Conservation (phyloP, 2,888 invertebrate genomes). For the Yponomeuta sedellus region DNA sequence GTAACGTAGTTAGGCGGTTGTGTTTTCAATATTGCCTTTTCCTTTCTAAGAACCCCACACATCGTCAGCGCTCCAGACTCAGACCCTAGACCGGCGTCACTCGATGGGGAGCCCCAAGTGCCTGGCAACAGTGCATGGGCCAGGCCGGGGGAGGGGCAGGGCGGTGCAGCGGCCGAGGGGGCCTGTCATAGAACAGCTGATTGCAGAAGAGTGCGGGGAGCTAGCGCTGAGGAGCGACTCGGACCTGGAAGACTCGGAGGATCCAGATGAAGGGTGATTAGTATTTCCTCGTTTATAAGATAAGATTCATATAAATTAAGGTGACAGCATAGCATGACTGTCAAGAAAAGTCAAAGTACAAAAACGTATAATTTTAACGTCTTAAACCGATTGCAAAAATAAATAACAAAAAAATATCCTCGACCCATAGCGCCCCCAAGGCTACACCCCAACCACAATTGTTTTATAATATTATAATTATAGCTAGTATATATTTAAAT, state of each 20-base stretch:
- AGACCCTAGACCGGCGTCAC: conserved; percentile 62
- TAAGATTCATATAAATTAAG: too few species aligned
- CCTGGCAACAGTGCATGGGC: conserved; percentile 60
- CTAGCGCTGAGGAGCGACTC: conserved; percentile 66
- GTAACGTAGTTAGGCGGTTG: too few species aligned
- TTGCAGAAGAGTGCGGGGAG: conserved; percentile 67
- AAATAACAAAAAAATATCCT: too few species aligned
- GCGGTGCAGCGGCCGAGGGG: conserved; percentile 58
- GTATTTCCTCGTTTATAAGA: not conserved
- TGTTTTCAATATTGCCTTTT: too few species aligned
- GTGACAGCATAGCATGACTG: too few species aligned
- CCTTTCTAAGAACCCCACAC: conserved; percentile 57
- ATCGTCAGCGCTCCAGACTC: conserved; percentile 68
- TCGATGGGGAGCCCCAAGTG: conserved; percentile 49
- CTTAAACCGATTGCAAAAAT: too few species aligned
- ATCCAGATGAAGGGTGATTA: conserved; percentile 72
- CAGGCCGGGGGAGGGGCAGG: conserved; percentile 46
- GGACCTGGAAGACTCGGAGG: conserved; percentile 78
- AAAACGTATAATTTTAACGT: too few species aligned
- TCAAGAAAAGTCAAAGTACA: too few species aligned
- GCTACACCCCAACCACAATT: too few species aligned
- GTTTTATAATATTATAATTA: too few species aligned
- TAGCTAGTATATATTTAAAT: too few species aligned
- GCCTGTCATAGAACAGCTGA: conserved; percentile 60
- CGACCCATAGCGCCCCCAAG: too few species aligned